Conservation (phyloP, 1,140 invertebrate genomes). For the Gryllus bimaculatus region DNA sequence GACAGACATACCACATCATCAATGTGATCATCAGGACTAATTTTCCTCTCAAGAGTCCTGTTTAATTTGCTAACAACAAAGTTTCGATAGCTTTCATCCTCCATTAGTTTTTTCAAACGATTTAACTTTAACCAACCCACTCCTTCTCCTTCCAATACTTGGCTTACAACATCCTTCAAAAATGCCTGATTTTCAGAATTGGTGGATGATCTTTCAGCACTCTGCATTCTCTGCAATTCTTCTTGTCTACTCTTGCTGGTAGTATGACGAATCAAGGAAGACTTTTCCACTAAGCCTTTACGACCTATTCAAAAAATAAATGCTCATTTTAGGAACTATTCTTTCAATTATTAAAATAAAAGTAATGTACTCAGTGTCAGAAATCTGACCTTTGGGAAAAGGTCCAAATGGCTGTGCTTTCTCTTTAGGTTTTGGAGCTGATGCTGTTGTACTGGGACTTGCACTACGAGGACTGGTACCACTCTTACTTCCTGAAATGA, state of each 20-base stretch:
- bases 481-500: conserved; percentile 36
- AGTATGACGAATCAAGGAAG: conserved; percentile 78
- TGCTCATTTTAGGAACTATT: not conserved
- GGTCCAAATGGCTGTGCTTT: conserved; percentile 59
- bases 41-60: conserved; percentile 84
- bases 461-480: conserved; percentile 22
- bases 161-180: conserved; percentile 75
- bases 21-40: conserved; percentile 91
- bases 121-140: conserved; percentile 94
- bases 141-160: conserved; percentile 90
- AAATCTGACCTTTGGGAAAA: conserved; percentile 48
- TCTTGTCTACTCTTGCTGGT: conserved; percentile 42
- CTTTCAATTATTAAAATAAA: not conserved
- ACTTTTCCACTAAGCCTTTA: conserved; percentile 78
- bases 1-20: conserved; percentile 83
- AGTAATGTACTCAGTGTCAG: not conserved
- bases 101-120: conserved; percentile 92
- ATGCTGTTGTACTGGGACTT: conserved; percentile 20
- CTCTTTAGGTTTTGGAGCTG: conserved; percentile 41
- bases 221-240: conserved; percentile 52
- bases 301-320: conserved; percentile 40
- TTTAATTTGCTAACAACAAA: conserved; percentile 93
- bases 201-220: conserved; percentile 55
- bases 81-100: conserved; percentile 96
- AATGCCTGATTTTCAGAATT: conserved; percentile 82